Conservation (phyloP, 2,888 invertebrate genomes). For the Chrysodeixis includens region DNA sequence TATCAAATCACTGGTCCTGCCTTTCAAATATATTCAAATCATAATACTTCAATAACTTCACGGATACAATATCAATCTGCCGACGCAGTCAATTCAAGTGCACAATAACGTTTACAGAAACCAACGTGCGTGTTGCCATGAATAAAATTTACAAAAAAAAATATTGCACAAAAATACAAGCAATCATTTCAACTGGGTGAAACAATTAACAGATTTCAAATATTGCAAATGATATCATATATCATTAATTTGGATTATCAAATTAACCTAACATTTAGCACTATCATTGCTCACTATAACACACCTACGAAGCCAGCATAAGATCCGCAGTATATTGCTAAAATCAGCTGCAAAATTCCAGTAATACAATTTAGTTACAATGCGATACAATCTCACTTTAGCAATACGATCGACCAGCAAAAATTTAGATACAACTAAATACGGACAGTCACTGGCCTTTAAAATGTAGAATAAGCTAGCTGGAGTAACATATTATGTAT, state of each 20-base stretch:
- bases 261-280: slow-evolving; percentile 59
- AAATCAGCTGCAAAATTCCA: slow-evolving; percentile 34
- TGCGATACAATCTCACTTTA: slow-evolving; percentile 23
- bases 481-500: slow-evolving; percentile 45
- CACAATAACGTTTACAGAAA: slow-evolving; percentile 40
- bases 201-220: slow-evolving; percentile 73
- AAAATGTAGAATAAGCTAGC: slow-evolving; percentile 28
- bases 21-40: slow-evolving; percentile 38
- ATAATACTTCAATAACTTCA: slow-evolving; percentile 44
- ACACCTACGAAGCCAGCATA: slow-evolving; percentile 39
- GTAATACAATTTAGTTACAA: background rate
- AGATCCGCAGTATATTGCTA: slow-evolving; percentile 25
- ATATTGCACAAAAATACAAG: slow-evolving; percentile 78
- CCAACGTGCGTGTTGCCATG: slow-evolving; percentile 57
- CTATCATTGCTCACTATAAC: slow-evolving; percentile 45
- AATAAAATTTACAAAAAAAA: slow-evolving; percentile 54
- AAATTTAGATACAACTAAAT: slow-evolving; percentile 24
- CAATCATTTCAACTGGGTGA: slow-evolving; percentile 61
- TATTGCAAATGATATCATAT: slow-evolving; percentile 83
- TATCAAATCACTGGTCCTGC: slow-evolving; percentile 58
- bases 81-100: slow-evolving; percentile 9
- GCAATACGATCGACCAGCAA: slow-evolving; percentile 31
- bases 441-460: slow-evolving; percentile 34
- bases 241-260: slow-evolving; percentile 77
- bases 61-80: slow-evolving; percentile 18